Evolutionary conservation across 2,888 invertebrate species (phyloP).

Genomic region (Alloplasta piceator): DNA sequence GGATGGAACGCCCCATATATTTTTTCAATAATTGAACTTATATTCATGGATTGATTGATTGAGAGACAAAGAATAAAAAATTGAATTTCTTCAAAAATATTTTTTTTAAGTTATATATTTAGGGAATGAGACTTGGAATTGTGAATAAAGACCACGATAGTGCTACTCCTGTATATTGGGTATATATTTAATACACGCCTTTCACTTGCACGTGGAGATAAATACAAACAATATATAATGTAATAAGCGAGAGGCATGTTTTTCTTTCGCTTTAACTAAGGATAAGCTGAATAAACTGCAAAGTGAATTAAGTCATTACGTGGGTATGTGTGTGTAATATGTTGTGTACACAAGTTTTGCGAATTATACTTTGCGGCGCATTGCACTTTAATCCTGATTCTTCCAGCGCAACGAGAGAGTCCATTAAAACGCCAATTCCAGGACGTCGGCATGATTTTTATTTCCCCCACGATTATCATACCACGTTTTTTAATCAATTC

Average conservation of each 20-base stretch:
- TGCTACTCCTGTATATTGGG: slow-evolving; percentile 2
- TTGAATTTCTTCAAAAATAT: too few relatives aligned
- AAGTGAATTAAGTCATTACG: slow-evolving; percentile 62
- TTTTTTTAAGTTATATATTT: too few relatives aligned
- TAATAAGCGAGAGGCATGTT: slow-evolving; percentile 27
- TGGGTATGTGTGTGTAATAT: neutral
- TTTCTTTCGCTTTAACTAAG: slow-evolving; percentile 14
- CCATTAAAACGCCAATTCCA: slow-evolving; percentile 45
- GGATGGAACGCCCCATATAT: too few relatives aligned
- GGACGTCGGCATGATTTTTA: slow-evolving; percentile 23
- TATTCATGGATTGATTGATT: too few relatives aligned
- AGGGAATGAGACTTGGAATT: neutral
- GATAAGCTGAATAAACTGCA: slow-evolving; percentile 57
- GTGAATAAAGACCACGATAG: neutral
- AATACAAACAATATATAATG: slow-evolving; percentile 20
- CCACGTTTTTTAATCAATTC: slow-evolving; percentile 33
- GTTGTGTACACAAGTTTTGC: slow-evolving; percentile 16
- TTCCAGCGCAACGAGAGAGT: slow-evolving; percentile 17
- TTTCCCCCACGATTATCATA: slow-evolving; percentile 1
- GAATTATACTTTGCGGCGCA: slow-evolving; percentile 51
- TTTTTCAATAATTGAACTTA: too few relatives aligned
- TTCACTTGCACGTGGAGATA: slow-evolving; percentile 28
- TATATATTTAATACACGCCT: slow-evolving; percentile 15
- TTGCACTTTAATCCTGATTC: slow-evolving; percentile 43
- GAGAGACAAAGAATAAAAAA: too few relatives aligned